Base-by-base conservation (phyloP, 2,797 vertebrate genomes). In the Sparidentex hasta region DNA sequence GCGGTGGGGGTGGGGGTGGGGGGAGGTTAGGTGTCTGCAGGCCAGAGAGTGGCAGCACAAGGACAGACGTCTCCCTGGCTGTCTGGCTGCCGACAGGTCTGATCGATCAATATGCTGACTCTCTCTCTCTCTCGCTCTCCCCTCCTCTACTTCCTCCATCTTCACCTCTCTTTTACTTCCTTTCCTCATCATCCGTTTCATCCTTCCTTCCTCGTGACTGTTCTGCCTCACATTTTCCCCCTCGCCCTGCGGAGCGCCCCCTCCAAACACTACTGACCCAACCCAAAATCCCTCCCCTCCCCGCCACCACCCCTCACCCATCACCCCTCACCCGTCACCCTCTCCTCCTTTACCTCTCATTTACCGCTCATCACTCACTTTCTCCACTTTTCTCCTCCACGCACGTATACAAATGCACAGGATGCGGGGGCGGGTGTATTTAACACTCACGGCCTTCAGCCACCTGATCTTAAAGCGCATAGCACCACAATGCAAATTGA, bases 21-120 rank as follows among this genome's bases (percentile, higher is more conserved):
- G 93, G 71, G 95, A 94, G 90, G 85, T 91, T 95, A 96, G 94
- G 96, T 96, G 95, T 96, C 96, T 96, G 92, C 91, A 93, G 96
- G 95, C 95, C 95, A 95, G 95, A 96, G 97, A 97, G 97, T 96
- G 96, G 96, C 96, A 97, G 97, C 96, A 96, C 93, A 95, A 95
- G 95, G 96, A 97, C 91, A 94, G 95, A 94, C 95, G 94, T 96
- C 94, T 95, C 88, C 94, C 71, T 87, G 95, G 92, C 95, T 94
- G 95, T 95, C 95, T 96, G 86, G 89, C 95, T 96, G 96, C 94
- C 78, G 91, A 96, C 95, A 96, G 94, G 96, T 93, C 95, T 95
- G 85, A 95, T 96, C 93, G 95, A 97, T 97, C 96, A 96, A 96
- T 97, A 96, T 83, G 80, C 94, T 90, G 94, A 90, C 87, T 91